Evolutionary conservation across 2,113 vertebrate species (phyloP).

Genomic region (Anthoscopus minutus): DNA sequence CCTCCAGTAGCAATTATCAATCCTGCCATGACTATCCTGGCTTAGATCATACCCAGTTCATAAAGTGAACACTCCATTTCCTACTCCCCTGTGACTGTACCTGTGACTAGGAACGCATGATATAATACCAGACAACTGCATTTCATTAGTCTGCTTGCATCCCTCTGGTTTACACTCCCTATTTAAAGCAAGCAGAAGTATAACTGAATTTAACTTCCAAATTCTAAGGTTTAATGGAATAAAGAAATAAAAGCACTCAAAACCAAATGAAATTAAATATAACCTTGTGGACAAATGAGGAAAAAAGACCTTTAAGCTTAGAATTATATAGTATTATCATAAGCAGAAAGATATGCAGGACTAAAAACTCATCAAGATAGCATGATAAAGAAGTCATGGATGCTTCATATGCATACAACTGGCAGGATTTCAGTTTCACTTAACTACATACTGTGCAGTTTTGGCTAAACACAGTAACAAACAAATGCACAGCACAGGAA

Average conservation of each 20-base stretch:
- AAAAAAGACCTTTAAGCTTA: neutral
- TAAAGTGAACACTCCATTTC: neutral
- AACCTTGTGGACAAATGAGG: neutral
- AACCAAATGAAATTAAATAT: neutral
- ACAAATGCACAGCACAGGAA: neutral
- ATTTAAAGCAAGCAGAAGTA: neutral
- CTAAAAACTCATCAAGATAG: neutral
- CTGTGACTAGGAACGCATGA: neutral
- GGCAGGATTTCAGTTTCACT: neutral
- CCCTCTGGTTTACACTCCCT: neutral
- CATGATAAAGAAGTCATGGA: neutral
- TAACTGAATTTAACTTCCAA: neutral
- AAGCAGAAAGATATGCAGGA: neutral
- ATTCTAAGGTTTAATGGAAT: neutral
- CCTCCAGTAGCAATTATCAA: conserved; percentile 44
- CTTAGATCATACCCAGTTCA: neutral
- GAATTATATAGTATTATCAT: neutral
- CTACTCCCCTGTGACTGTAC: neutral
- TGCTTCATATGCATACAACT: neutral
- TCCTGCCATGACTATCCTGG: neutral
- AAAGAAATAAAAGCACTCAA: neutral
- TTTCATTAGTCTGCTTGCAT: neutral
- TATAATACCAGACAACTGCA: neutral
- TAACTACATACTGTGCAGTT: neutral
- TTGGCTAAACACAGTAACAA: neutral